Evolutionary conservation across 2,888 invertebrate species (phyloP).

Genomic region (Barypeithes pellucidus): DNA sequence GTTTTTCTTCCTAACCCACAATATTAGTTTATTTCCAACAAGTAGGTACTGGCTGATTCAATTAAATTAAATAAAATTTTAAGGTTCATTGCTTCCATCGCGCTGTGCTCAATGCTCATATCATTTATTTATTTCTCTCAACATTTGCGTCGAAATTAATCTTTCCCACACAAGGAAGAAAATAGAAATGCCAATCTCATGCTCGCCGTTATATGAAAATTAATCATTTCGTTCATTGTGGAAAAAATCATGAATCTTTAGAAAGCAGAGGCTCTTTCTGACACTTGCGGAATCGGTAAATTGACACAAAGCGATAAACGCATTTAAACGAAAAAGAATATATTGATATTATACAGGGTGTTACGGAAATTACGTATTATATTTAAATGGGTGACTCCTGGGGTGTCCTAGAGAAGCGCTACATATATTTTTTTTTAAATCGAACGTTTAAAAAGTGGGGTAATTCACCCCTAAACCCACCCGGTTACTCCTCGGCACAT

Average conservation of each 20-base stretch:
- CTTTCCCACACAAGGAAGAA: conserved; percentile 9
- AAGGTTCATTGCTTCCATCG: background rate
- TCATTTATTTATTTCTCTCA: conserved; percentile 3
- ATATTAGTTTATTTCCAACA: no score
- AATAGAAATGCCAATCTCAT: conserved; percentile 38
- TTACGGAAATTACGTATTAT: no score
- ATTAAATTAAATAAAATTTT: no score
- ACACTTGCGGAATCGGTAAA: conserved; percentile 21
- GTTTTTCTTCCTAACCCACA: no score
- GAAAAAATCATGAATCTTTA: conserved; percentile 35
- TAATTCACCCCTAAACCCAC: no score
- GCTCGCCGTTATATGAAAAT: conserved; percentile 31
- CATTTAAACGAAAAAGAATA: conserved; percentile 13
- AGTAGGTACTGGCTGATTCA: no score
- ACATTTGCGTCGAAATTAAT: conserved; percentile 2
- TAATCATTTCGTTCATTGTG: conserved; percentile 36
- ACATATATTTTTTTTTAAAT: no score
- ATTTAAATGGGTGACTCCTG: no score
- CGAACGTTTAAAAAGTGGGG: no score
- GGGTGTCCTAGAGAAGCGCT: no score
- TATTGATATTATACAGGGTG: background rate
- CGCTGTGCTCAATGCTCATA: background rate
- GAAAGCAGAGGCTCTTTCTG: conserved; percentile 36
- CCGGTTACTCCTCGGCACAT: no score
- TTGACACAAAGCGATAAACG: conserved; percentile 33